phyloP scores from a whole-genome alignment of 1,140 invertebrate genomes.

The Mycetomoellerius zeteki region DNA sequence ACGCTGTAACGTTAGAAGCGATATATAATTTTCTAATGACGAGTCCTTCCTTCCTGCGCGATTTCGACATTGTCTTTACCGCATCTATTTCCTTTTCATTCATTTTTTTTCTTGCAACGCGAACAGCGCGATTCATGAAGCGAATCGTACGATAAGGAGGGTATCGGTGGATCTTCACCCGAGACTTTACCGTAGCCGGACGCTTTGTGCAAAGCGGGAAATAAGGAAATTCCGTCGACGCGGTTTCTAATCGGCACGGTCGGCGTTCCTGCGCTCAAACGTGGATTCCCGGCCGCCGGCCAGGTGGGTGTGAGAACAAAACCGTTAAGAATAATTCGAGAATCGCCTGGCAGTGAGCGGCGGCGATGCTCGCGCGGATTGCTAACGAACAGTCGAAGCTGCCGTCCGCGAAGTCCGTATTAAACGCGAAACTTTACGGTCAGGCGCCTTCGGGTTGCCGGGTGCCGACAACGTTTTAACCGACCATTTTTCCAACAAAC shows the following conservation, averaged over 20 bases:
- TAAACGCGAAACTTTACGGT: conserved; percentile 67
- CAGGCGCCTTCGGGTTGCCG: not conserved
- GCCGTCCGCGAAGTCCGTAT: conserved; percentile 44
- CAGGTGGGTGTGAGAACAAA: conserved; percentile 78
- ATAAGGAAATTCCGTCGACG: conserved; percentile 60
- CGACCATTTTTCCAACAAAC: conserved; percentile 8
- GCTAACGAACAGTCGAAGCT: conserved; percentile 45
- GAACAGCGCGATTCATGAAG: conserved; percentile 41
- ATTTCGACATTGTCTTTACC: conserved; percentile 48
- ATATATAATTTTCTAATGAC: conserved; percentile 48
- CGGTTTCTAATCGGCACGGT: conserved; percentile 57
- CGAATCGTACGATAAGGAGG: conserved; percentile 38
- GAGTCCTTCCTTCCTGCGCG: conserved; percentile 16
- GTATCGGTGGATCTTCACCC: conserved; percentile 25
- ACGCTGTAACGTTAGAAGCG: not conserved
- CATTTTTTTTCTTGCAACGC: not conserved
- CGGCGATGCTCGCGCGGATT: not conserved
- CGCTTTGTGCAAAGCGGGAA: conserved; percentile 51
- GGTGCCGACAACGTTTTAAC: not conserved
- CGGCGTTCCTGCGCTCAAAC: conserved; percentile 66
- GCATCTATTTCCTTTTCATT: conserved; percentile 24
- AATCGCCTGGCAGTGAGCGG: conserved; percentile 23
- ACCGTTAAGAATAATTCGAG: conserved; percentile 75
- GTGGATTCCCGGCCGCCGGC: conserved; percentile 62
- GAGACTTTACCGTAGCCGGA: conserved; percentile 3